Conservation (phyloP, 2,797 vertebrate species). For the Astyanax mexicanus region DNA sequence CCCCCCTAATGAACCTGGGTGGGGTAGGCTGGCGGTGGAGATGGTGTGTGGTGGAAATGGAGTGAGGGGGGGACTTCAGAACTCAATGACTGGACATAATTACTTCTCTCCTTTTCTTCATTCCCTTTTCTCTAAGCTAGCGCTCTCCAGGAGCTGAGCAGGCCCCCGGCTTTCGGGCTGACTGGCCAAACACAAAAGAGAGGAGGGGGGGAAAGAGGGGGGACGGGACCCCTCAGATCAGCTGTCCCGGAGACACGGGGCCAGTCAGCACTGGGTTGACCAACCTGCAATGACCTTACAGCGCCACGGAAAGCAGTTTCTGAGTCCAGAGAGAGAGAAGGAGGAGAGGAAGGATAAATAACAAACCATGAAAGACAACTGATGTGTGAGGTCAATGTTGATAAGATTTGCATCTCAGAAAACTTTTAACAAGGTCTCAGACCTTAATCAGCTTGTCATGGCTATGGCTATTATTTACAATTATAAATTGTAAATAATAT, state of each 20-base stretch:
- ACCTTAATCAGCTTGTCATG: too few species aligned
- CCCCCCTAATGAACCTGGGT: constrained; percentile 85
- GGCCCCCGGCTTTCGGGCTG: constrained; percentile 88
- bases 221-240: constrained; percentile 43
- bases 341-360: not conserved
- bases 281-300: constrained; percentile 29
- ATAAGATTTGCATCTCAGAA: too few species aligned
- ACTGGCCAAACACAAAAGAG: constrained; percentile 91
- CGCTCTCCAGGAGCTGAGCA: constrained; percentile 78
- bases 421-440: too few species aligned
- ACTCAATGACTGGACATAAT: constrained; percentile 91
- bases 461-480: too few species aligned
- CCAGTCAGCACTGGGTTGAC: constrained; percentile 39
- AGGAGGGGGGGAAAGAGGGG: constrained; percentile 10
- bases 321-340: constrained; percentile 5
- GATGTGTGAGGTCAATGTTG: not conserved
- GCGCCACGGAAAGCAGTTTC: constrained; percentile 21
- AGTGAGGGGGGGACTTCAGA: constrained; percentile 56
- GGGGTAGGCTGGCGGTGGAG: constrained; percentile 29
- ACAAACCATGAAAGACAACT: not conserved
- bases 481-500: too few species aligned
- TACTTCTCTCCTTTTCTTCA: constrained; percentile 84
- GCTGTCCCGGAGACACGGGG: constrained; percentile 45
- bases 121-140: constrained; percentile 52
- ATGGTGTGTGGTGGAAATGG: constrained; percentile 21